These are phyloP conservation scores for Porites rus DNA, from an alignment of 92 coral and sea anemone species.

Conservation along the genomic window DNA sequence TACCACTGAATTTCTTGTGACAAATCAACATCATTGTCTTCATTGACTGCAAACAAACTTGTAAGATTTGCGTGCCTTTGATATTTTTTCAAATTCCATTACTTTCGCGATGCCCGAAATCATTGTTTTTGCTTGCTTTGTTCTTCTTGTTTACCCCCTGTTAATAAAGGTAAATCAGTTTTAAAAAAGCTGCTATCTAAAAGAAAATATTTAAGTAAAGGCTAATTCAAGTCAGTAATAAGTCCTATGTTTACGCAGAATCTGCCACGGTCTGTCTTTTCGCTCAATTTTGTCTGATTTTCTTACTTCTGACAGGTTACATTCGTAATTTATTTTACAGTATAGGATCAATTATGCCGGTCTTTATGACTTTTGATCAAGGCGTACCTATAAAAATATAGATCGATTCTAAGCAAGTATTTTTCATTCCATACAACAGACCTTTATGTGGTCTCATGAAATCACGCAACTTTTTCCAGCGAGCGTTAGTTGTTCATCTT, in stretches of 20 bases:
- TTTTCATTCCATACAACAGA: not conserved
- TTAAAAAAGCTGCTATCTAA: constrained; percentile 2
- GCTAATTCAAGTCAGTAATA: not conserved
- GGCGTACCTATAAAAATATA: not conserved
- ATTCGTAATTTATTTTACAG: not conserved
- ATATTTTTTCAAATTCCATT: constrained; percentile 18
- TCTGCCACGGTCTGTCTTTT: not conserved
- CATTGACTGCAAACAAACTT: not conserved
- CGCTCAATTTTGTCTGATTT: not conserved
- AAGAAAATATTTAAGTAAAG: not conserved
- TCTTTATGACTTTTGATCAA: not conserved
- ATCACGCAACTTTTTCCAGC: not conserved
- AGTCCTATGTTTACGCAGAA: not conserved
- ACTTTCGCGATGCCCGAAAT: not conserved
- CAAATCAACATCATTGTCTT: not conserved
- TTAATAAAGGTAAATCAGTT: constrained; percentile 15
- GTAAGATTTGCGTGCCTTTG: not conserved
- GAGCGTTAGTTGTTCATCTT: not conserved
- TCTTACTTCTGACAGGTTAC: not conserved
- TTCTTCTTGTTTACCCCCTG: constrained; percentile 22
- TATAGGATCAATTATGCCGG: not conserved
- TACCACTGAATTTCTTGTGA: not conserved
- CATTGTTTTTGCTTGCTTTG: constrained; percentile 10
- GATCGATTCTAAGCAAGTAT: not conserved
- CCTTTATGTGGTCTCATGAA: not conserved